phyloP scores from a whole-genome alignment of 92 coral and sea anemone genomes.

The Epizoanthus rinbou region DNA sequence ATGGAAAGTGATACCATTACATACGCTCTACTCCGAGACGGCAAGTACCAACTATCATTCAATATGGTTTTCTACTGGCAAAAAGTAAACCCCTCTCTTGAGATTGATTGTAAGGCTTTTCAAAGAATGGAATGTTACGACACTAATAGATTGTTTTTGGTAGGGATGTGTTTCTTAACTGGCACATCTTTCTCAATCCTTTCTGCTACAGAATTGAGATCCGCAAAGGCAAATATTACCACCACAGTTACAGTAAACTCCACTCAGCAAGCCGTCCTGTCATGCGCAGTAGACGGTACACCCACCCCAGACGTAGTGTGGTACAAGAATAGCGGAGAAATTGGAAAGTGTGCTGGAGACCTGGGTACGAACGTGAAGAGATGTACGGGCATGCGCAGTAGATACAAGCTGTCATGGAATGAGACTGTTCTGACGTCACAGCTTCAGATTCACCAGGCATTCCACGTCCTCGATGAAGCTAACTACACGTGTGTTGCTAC shows the following conservation, averaged over 20 bases:
- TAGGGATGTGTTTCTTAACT: not conserved
- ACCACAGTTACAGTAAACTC: conserved; percentile 57
- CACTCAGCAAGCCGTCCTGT: conserved; percentile 52
- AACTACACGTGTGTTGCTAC: conserved; percentile 63
- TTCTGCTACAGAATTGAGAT: conserved; percentile 16
- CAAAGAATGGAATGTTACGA: too few relatives aligned
- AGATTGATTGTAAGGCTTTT: too few relatives aligned
- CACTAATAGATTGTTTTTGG: not conserved
- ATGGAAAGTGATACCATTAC: conserved; percentile 30
- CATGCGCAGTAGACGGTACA: conserved; percentile 62
- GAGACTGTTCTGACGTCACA: conserved; percentile 46
- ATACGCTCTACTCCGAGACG: conserved; percentile 23
- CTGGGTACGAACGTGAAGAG: conserved; percentile 21
- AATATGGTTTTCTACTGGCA: too few relatives aligned
- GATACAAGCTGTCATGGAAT: conserved; percentile 33
- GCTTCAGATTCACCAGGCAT: conserved; percentile 60
- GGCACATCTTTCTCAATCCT: not conserved
- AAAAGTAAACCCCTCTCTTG: too few relatives aligned
- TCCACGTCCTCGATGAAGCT: conserved; percentile 73
- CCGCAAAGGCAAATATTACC: conserved; percentile 15
- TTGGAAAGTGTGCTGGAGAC: conserved; percentile 70
- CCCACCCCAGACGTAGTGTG: conserved; percentile 73
- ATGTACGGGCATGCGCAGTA: not conserved
- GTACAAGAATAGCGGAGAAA: conserved; percentile 54
- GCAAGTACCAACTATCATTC: not conserved